Evolutionary conservation across 2,113 vertebrate genomes (phyloP).

Genomic region (Nannobrachium achirus): DNA sequence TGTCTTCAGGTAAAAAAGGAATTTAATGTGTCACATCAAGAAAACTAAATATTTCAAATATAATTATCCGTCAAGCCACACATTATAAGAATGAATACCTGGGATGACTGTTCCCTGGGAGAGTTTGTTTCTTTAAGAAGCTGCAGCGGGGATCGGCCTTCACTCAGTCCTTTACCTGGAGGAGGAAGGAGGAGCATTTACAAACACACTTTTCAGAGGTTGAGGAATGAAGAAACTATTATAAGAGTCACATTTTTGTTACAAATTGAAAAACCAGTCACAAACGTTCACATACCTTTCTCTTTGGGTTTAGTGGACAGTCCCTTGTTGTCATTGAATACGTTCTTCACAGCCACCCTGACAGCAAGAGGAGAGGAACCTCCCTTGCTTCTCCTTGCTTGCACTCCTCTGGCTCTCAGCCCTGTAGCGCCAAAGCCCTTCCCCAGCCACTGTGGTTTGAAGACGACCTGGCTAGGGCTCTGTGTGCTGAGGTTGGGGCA

Average conservation of each 20-base stretch:
- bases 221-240: neutral
- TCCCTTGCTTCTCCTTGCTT: slow-evolving; percentile 54
- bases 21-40: no score
- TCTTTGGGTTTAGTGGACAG: slow-evolving; percentile 68
- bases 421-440: slow-evolving; percentile 75
- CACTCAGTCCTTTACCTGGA: slow-evolving; percentile 54
- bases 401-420: slow-evolving; percentile 64
- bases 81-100: slow-evolving; percentile 59
- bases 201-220: no score
- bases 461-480: slow-evolving; percentile 80
- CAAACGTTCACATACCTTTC: slow-evolving; percentile 65
- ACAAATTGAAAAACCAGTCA: neutral
- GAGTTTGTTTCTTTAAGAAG: slow-evolving; percentile 88
- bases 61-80: no score
- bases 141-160: slow-evolving; percentile 88
- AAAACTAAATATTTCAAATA: no score
- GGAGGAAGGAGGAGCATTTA: neutral
- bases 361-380: slow-evolving; percentile 70
- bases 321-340: slow-evolving; percentile 71
- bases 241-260: neutral
- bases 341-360: slow-evolving; percentile 53
- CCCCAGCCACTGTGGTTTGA: slow-evolving; percentile 83
- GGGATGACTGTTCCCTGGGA: slow-evolving; percentile 70
- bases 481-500: slow-evolving; percentile 70
- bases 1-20: no score